Evolutionary conservation across 2,797 vertebrate species (phyloP), one percentile per base, ranked within the genome.

Genomic region (Acridotheres tristis): DNA sequence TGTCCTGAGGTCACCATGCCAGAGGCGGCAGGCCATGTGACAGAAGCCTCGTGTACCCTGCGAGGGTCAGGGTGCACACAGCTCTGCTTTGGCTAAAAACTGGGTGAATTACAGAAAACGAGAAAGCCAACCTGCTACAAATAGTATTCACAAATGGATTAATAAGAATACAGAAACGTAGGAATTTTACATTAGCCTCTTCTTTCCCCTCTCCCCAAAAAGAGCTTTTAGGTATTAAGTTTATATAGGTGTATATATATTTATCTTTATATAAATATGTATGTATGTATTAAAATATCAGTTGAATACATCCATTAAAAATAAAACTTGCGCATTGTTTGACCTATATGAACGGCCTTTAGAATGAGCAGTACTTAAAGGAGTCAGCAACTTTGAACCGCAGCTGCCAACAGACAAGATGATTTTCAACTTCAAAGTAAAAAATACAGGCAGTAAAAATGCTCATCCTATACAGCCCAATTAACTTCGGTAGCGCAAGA

Each of bases 161-260:
- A 47, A 26, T 9, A 36, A 40, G 23, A 79, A 81, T 7, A 47
- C 15, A 42, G n/a, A 76, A 79, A 69, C 0, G 0, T 0, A 15
- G 22, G n/a, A 10, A 42, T 61, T 58, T 59, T 68, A 53, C 22
- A 15, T 20, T 34, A 59, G 57, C 30, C 18, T 47, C 16, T 47
- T 63, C 32, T n/a, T 38, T 0, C 6, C 13, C 29, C 5, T 0
- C 6, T 10, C 36, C 5, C 19, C 7, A 65, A 57, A 38, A 16
- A 38, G 27, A 85, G 10, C 23, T 54, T 77, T 29, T 38, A 14
- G 11, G 21, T 48, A 48, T 59, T 84, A 65, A 65, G 23, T 54
- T 38, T n/a, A 27, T 68, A 16, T 10, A 45, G 5, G 15, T 4
- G 15, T 11, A 40, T 40, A 17, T 36, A 20, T 34, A n/a, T 16